Conservation (phyloP, 2,888 invertebrate genomes). For the Oscheius sp. region DNA sequence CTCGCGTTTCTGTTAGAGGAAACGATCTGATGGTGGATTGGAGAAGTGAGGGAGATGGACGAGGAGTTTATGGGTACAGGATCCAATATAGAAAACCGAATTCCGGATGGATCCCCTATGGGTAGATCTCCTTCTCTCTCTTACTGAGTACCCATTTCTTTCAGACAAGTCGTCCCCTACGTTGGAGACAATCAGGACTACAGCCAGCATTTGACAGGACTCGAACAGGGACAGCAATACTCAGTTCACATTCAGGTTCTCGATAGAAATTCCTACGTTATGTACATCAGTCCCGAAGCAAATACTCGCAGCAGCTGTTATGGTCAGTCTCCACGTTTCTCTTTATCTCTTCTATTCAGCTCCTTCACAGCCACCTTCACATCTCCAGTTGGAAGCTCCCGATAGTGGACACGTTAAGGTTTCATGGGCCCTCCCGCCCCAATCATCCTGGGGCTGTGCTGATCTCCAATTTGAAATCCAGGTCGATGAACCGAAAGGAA, state of each 20-base stretch:
- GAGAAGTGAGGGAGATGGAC: constrained; percentile 66
- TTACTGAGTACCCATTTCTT: constrained; percentile 14
- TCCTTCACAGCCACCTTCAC: constrained; percentile 66
- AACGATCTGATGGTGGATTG: constrained; percentile 64
- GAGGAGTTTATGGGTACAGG: constrained; percentile 68
- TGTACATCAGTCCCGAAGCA: constrained; percentile 66
- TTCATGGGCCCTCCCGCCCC: constrained; percentile 57
- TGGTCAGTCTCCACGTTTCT: too few relatives aligned
- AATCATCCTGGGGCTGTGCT: constrained; percentile 62
- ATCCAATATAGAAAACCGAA: constrained; percentile 63
- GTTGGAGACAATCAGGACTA: constrained; percentile 67
- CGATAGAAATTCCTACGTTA: constrained; percentile 69
- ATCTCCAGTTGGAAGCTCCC: constrained; percentile 62
- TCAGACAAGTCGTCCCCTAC: constrained; percentile 67
- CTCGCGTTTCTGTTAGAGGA: constrained; percentile 58
- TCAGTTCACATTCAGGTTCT: constrained; percentile 62
- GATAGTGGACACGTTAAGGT: constrained; percentile 62
- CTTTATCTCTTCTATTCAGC: constrained; percentile 59
- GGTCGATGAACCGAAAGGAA: constrained; percentile 64
- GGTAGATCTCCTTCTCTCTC: constrained; percentile 38
- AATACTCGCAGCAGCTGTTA: constrained; percentile 59
- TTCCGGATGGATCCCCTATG: constrained; percentile 66
- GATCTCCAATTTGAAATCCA: constrained; percentile 60
- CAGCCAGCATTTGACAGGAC: constrained; percentile 59
- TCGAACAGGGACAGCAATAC: constrained; percentile 62